Evolutionary conservation across 2,888 invertebrate genomes (phyloP).

Genomic region (Elmis aenea): DNA sequence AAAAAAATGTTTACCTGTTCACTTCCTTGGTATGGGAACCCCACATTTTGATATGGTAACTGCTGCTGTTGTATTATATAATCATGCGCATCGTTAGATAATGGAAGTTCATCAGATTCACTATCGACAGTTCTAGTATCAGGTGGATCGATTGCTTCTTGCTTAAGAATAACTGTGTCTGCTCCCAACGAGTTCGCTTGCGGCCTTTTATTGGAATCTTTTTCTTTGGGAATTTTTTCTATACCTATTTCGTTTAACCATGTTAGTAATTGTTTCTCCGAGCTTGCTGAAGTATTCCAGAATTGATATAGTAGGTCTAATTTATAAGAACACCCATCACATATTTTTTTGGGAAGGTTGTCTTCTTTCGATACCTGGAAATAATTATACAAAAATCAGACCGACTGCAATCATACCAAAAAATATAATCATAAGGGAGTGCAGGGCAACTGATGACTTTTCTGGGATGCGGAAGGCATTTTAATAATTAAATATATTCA

Average conservation of each 20-base stretch:
- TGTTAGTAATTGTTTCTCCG: constrained; percentile 52
- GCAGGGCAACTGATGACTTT: too few species aligned
- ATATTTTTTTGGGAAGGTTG: constrained; percentile 65
- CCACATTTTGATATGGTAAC: constrained; percentile 25
- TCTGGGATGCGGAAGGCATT: too few species aligned
- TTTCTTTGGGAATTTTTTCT: constrained; percentile 16
- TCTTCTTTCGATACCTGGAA: constrained; percentile 61
- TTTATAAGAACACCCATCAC: constrained; percentile 66
- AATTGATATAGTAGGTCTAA: constrained; percentile 68
- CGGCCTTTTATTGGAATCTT: constrained; percentile 19
- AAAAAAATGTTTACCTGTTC: constrained; percentile 5
- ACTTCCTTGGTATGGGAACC: constrained; percentile 11
- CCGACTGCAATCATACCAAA: too few species aligned
- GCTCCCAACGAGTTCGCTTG: constrained; percentile 21
- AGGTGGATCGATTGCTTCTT: constrained; percentile 25
- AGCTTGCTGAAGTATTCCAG: constrained; percentile 63
- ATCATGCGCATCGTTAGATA: constrained; percentile 23
- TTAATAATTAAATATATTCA: too few species aligned
- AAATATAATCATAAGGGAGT: too few species aligned
- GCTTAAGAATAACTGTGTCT: constrained; percentile 26
- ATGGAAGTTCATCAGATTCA: constrained; percentile 12
- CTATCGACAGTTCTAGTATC: constrained; percentile 16
- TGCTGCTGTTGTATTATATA: constrained; percentile 33
- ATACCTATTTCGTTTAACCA: constrained; percentile 38
- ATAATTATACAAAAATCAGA: constrained; percentile 6